These are phyloP conservation scores for Therioaphis trifolii DNA, from an alignment of 2,888 invertebrate species.

Conservation along the genomic window DNA sequence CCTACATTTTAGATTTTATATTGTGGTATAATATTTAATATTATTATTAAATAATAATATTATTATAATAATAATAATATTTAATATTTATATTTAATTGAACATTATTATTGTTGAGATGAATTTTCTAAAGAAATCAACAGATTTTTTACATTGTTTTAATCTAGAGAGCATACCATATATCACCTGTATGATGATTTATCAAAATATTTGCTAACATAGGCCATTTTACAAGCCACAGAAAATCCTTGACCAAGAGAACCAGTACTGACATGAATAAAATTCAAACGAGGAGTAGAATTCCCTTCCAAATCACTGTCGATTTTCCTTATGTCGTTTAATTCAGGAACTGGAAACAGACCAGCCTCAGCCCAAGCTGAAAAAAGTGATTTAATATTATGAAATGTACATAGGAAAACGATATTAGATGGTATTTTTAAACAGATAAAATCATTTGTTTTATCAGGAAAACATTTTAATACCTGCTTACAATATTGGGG, in stretches of 20 bases:
- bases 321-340: constrained; percentile 89
- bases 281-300: no score
- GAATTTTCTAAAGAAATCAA: constrained; percentile 63
- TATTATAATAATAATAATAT: no score
- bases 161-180: no score
- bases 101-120: not conserved
- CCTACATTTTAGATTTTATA: no score
- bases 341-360: constrained; percentile 84
- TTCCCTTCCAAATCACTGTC: constrained; percentile 98
- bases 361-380: constrained; percentile 97
- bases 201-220: constrained; percentile 90
- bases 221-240: constrained; percentile 97
- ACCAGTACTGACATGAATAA: no score
- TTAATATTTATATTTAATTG: no score
- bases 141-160: not conserved
- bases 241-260: constrained; percentile 98
- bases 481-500: no score
- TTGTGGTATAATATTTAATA: no score
- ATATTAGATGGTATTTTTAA: not conserved
- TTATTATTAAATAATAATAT: no score
- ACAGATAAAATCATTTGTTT: no score
- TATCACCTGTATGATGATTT: constrained; percentile 85
- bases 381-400: constrained; percentile 43
- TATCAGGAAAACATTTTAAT: no score
- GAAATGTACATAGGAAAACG: not conserved